phyloP scores from a whole-genome alignment of 2,888 invertebrate species.

The Trissoscelio sp. region DNA sequence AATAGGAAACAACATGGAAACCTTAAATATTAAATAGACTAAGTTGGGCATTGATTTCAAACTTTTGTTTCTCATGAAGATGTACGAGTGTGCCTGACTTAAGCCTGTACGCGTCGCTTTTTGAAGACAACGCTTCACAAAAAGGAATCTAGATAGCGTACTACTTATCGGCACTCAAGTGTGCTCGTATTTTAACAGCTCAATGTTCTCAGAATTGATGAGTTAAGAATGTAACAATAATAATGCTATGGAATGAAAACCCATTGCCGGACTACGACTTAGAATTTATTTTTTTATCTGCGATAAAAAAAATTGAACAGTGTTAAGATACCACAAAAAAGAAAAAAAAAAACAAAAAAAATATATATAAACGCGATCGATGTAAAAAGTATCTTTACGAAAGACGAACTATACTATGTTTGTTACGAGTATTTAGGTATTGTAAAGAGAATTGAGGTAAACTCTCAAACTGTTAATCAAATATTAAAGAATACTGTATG shows the following conservation, averaged over 20 bases:
- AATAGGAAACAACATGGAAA: too few species aligned
- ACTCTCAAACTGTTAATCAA: constrained; percentile 64
- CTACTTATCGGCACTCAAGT: constrained; percentile 64
- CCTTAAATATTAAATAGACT: too few species aligned
- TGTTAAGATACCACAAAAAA: too few species aligned
- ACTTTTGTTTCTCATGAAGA: too few species aligned
- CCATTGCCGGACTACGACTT: constrained; percentile 59
- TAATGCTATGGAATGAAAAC: constrained; percentile 49
- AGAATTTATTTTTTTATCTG: constrained; percentile 66
- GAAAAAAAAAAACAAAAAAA: too few species aligned
- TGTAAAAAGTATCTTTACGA: constrained; percentile 59
- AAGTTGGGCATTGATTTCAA: too few species aligned
- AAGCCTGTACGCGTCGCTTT: constrained; percentile 22
- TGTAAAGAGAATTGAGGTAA: constrained; percentile 57
- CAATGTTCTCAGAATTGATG: constrained; percentile 59
- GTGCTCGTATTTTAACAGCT: constrained; percentile 65
- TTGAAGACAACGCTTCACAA: constrained; percentile 33
- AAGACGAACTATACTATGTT: constrained; percentile 53
- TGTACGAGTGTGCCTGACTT: constrained; percentile 54
- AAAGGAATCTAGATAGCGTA: constrained; percentile 43
- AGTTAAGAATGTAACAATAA: constrained; percentile 39
- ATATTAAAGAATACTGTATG: constrained; percentile 53
- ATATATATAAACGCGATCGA: constrained; percentile 39
- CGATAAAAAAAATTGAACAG: constrained; percentile 24
- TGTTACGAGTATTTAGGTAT: constrained; percentile 57